phyloP scores from a whole-genome alignment of 64 coral and sea anemone genomes.

The Platygyra sinensis region DNA sequence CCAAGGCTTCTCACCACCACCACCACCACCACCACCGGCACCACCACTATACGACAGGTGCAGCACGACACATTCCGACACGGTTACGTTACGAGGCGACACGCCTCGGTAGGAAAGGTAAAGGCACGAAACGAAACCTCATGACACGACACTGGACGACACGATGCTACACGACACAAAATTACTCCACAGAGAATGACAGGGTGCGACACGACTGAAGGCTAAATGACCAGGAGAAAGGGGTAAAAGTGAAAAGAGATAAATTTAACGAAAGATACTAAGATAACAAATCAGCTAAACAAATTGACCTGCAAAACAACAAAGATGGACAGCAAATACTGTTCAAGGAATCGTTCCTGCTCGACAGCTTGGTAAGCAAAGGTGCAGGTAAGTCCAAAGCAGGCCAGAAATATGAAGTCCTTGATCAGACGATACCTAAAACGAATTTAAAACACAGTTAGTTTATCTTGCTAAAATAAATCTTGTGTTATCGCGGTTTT shows the following conservation, averaged over 20 bases:
- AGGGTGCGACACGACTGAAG: no score
- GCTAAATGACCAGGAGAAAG: no score
- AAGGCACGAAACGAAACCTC: no score
- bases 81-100: no score
- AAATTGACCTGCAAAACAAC: slow-evolving; percentile 71
- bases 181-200: neutral
- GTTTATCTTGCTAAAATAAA: neutral
- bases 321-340: slow-evolving; percentile 66
- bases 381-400: slow-evolving; percentile 72
- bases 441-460: neutral
- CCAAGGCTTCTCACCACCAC: no score
- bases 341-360: slow-evolving; percentile 56
- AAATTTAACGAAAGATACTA: neutral
- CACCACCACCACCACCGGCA: no score
- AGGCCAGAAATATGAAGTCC: slow-evolving; percentile 49
- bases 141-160: no score
- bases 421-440: slow-evolving; percentile 79
- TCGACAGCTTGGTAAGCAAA: slow-evolving; percentile 76
- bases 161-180: neutral
- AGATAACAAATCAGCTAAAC: no score
- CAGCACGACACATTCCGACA: no score
- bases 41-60: no score
- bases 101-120: no score
- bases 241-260: neutral
- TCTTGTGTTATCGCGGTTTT: no score